Evolutionary conservation across 2,113 vertebrate genomes (phyloP).

Genomic region (Galemys pyrenaicus): DNA sequence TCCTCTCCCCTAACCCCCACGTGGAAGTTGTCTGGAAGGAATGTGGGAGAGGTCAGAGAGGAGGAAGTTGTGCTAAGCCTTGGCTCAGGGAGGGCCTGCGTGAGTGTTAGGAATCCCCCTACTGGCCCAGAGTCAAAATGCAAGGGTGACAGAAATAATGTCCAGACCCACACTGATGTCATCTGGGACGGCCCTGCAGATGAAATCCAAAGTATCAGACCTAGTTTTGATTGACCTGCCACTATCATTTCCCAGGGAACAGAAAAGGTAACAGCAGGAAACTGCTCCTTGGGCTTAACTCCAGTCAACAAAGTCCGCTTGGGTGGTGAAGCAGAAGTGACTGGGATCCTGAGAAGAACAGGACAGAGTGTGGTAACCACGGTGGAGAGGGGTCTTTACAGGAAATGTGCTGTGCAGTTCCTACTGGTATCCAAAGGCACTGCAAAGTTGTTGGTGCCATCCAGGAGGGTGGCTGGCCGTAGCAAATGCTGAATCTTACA

Average conservation of each 20-base stretch:
- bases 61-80: background rate
- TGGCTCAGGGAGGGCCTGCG: background rate
- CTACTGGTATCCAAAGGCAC: background rate
- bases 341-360: background rate
- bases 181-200: background rate
- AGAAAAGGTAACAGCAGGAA: background rate
- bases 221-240: background rate
- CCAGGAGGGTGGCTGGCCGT: background rate
- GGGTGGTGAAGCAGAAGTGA: background rate
- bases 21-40: background rate
- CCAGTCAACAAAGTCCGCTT: background rate
- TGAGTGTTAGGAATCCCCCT: background rate
- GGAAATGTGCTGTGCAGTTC: fast-evolving
- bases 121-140: background rate
- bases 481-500: background rate
- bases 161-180: background rate
- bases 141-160: background rate
- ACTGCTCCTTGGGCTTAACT: background rate
- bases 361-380: too few relatives aligned
- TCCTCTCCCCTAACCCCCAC: too few relatives aligned
- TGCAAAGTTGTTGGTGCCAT: background rate
- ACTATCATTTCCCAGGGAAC: background rate
- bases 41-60: background rate
- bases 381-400: too few relatives aligned
- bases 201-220: background rate